Conservation (phyloP, 2,797 vertebrate genomes). For the Macroramphosus scolopax region DNA sequence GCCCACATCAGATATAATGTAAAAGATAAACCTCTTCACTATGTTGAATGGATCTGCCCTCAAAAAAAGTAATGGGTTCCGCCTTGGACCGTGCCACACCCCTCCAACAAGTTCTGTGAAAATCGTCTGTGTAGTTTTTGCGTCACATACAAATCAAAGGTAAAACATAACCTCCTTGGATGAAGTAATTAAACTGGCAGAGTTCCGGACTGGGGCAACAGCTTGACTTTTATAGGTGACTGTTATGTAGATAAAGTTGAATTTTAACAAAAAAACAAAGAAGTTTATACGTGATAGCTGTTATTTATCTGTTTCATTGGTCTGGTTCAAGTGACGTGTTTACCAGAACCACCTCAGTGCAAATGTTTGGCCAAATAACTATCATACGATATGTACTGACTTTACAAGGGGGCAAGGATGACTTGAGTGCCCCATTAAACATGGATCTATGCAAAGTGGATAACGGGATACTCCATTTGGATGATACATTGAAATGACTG, state of each 20-base stretch:
- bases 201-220: not conserved
- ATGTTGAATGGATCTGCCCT: too few species aligned
- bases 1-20: too few species aligned
- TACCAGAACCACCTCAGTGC: constrained; percentile 10
- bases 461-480: not conserved
- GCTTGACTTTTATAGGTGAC: not conserved
- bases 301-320: not conserved
- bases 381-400: constrained; percentile 31
- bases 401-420: constrained; percentile 6
- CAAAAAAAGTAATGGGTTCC: too few species aligned
- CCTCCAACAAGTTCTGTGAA: too few species aligned
- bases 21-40: too few species aligned
- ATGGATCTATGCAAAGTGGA: not conserved
- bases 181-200: too few species aligned
- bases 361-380: constrained; percentile 28
- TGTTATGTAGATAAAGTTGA: not conserved
- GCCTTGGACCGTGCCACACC: too few species aligned
- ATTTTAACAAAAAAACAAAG: not conserved
- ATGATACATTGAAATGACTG: constrained; percentile 15
- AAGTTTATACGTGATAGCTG: not conserved
- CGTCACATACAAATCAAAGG: too few species aligned
- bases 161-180: too few species aligned
- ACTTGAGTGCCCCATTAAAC: constrained; percentile 2
- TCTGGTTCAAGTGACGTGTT: constrained; percentile 28
- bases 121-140: too few species aligned